Conservation (phyloP, 2,797 vertebrate species). For the Periophthalmus magnuspinnatus region DNA sequence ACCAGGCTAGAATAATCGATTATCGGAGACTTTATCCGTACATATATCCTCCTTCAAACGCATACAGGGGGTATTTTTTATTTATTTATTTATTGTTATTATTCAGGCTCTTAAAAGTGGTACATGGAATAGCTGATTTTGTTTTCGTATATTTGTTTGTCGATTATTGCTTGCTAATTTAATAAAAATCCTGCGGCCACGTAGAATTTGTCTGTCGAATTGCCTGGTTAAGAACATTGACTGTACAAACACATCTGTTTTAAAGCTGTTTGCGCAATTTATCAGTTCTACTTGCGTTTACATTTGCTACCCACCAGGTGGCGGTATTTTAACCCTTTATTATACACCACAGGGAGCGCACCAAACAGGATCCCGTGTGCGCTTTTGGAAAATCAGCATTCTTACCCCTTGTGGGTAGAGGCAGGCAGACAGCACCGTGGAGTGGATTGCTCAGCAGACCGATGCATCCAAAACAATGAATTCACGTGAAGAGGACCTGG, state of each 20-base stretch:
- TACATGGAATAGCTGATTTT: background rate
- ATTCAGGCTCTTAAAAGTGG: background rate
- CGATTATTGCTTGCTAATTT: background rate
- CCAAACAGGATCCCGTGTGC: slow-evolving; percentile 4
- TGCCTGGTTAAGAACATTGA: background rate
- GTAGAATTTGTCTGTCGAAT: background rate
- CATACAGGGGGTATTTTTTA: background rate
- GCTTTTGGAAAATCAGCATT: slow-evolving; percentile 38
- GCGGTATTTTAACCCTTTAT: slow-evolving; percentile 5
- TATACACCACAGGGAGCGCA: slow-evolving; percentile 1
- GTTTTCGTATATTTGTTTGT: background rate
- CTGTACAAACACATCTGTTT: background rate
- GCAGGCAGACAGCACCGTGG: slow-evolving; percentile 21
- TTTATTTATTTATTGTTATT: background rate
- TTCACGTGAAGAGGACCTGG: background rate
- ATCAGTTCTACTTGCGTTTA: slow-evolving; percentile 7
- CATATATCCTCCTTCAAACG: background rate
- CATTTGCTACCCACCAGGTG: slow-evolving; percentile 26
- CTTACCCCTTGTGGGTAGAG: slow-evolving; percentile 13
- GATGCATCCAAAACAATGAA: slow-evolving; percentile 14
- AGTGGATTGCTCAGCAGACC: background rate
- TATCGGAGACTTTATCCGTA: background rate
- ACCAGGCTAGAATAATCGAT: slow-evolving; percentile 20
- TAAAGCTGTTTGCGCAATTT: background rate
- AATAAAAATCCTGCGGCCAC: too few relatives aligned